Evolutionary conservation across 1,140 invertebrate genomes (phyloP), one percentile per base, ranked within the genome.

Genomic region (Sitodiplosis mosellana): DNA sequence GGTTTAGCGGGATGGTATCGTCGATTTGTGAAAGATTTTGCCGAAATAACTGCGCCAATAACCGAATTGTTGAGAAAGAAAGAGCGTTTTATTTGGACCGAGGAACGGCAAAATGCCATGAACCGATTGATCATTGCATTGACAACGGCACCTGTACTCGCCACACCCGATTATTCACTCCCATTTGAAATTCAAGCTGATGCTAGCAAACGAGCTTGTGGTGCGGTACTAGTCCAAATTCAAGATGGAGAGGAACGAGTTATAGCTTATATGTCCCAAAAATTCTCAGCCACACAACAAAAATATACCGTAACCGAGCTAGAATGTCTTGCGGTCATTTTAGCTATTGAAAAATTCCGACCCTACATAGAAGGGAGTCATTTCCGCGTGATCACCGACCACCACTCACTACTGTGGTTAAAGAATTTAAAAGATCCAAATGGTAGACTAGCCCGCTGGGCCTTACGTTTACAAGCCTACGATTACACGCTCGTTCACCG

Each of bases 261-360:
- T n/a, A n/a, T n/a, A n/a, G n/a, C n/a, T n/a, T n/a, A 41, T 15
- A 17, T 18, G 17, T n/a, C 11, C 34, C 27, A 61, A 27, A 38
- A 55, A 12, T 45, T 71, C 17, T 51, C 43, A 12, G 27, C 41
- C 8, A 47, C 54, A n/a, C 67, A 72, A 55, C 50, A 41, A 33
- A 65, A 67, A 37, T 71, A 65, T 40, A 49, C 46, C 1, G 57
- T 53, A 11, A 61, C 57, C 1, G 62, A 69, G 48, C 20, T 56
- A 47, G 67, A 69, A 56, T 52, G 55, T 49, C 50, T 71, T 7
- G 65, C 6, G n/a, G n/a, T n/a, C n/a, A n/a, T n/a, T n/a, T n/a
- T n/a, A n/a, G n/a, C n/a, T n/a, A n/a, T n/a, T n/a, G 48, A 61
- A 18, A 56, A 63, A 45, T 65, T 65, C 47, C 43, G 50, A 47